Evolutionary conservation across 2,113 vertebrate species (phyloP), one percentile per base, ranked within the genome.

Genomic region (Nothocercus nigrocapillus): DNA sequence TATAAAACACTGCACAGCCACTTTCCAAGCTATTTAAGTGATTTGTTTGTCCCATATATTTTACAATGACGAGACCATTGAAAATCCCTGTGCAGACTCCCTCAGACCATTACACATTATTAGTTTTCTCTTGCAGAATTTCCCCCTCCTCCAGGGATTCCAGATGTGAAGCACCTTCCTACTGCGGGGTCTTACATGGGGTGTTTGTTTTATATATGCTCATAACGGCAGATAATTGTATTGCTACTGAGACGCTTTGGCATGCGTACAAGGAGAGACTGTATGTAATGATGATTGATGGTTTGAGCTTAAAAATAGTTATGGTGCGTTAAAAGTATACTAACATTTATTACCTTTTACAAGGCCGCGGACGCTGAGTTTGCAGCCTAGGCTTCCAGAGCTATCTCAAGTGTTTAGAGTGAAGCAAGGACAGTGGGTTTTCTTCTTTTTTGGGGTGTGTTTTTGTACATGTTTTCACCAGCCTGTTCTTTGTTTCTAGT

Each of bases 31-130:
- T 97, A 94, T 95, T 94, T 96, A 94, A 93, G 74, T 96, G 91
- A 97, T 96, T 94, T 94, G 77, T 85, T 54, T 79, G 90, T 96
- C 97, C 95, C 91, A 94, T 93, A 89, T 94, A 96, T 97, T 93
- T 92, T 95, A 81, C 94, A 96, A 42, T 96, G 95, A 98, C 94
- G 59, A 96, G 96, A 94, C 94, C 96, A 96, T 97, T 95, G 97
- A 96, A 94, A 96, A 93, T 91, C 90, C 90, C 95, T 82, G 77
- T 86, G 88, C 94, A 96, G 92, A 89, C 95, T 96, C 92, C 7
- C 90, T 91, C 96, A 95, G 88, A 76, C 92, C 90, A 94, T 96
- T 97, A 90, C 92, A 90, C 93, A 79, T 96, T 96, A 96, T 95
- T 95, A 95, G 91, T 85, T 97, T 94, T 95, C 84, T 72, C 75